Evolutionary conservation across 2,888 invertebrate genomes (phyloP).

Genomic region (Scaptodrosophila latifasciaeformis): DNA sequence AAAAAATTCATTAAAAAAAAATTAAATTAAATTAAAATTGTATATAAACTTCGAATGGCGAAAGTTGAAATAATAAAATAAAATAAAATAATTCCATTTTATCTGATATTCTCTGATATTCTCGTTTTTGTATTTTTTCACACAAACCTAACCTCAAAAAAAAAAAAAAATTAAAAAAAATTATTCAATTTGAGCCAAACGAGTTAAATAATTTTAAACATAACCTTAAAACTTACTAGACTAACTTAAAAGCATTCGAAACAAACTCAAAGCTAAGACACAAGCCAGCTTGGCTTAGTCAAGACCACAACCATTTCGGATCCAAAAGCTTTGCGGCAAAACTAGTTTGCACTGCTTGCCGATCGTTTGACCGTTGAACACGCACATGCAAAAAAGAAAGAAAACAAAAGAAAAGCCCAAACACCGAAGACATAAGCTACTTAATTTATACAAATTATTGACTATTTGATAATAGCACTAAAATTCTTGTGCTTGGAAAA

Average conservation of each 20-base stretch:
- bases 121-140: too few species aligned
- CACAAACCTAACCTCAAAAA: too few species aligned
- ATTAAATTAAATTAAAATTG: neutral
- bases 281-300: constrained; percentile 15
- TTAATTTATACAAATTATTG: neutral
- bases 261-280: neutral
- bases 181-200: constrained; percentile 10
- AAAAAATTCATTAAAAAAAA: constrained; percentile 8
- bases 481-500: constrained; percentile 60
- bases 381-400: neutral
- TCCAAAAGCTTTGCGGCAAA: neutral
- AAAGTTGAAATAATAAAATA: too few species aligned
- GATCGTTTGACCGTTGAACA: constrained; percentile 23
- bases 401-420: too few species aligned
- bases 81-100: too few species aligned
- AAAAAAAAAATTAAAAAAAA: too few species aligned
- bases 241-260: constrained; percentile 8
- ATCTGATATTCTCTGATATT: too few species aligned
- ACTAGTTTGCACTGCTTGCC: constrained; percentile 30
- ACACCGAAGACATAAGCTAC: neutral
- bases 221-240: neutral
- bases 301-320: too few species aligned
- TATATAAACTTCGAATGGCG: too few species aligned
- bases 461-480: constrained; percentile 40
- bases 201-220: neutral